These are phyloP conservation scores for Lophotis ruficrista DNA, from an alignment of 2,113 vertebrate genomes.

Conservation along the genomic window DNA sequence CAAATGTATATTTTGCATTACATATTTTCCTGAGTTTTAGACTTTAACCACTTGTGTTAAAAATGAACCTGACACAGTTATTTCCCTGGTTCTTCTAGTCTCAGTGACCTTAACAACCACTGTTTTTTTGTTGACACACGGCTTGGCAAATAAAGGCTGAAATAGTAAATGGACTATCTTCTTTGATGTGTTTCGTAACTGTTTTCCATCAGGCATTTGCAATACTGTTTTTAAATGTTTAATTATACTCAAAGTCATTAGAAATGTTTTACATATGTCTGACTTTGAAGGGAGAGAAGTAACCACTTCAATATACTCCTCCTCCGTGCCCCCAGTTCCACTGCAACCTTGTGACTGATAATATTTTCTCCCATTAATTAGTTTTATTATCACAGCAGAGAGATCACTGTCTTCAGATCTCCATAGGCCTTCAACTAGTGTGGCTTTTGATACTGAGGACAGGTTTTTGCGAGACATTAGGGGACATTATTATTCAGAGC, in stretches of 20 bases:
- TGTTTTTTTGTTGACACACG: constrained; percentile 1
- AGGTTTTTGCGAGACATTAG: not conserved
- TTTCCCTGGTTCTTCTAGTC: not conserved
- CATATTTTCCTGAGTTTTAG: not conserved
- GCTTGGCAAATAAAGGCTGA: constrained; percentile 43
- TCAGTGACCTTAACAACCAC: not conserved
- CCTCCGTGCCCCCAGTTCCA: fast-evolving
- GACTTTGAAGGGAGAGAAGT: not conserved
- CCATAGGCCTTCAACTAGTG: not conserved
- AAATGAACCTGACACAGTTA: not conserved
- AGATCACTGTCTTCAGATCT: not conserved
- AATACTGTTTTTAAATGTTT: constrained; percentile 16
- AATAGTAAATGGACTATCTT: not conserved
- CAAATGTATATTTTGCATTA: not conserved
- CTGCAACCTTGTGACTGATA: not conserved
- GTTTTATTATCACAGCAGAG: not conserved
- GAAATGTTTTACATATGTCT: not conserved
- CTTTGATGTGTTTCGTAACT: constrained; percentile 33
- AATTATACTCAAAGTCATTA: not conserved
- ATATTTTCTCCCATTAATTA: not conserved
- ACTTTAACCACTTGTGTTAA: not conserved
- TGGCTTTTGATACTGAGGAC: not conserved
- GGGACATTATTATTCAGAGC: not conserved
- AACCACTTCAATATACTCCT: not conserved
- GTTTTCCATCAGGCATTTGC: not conserved